phyloP scores from a whole-genome alignment of 1,140 invertebrate species.

The Papilio helenus region DNA sequence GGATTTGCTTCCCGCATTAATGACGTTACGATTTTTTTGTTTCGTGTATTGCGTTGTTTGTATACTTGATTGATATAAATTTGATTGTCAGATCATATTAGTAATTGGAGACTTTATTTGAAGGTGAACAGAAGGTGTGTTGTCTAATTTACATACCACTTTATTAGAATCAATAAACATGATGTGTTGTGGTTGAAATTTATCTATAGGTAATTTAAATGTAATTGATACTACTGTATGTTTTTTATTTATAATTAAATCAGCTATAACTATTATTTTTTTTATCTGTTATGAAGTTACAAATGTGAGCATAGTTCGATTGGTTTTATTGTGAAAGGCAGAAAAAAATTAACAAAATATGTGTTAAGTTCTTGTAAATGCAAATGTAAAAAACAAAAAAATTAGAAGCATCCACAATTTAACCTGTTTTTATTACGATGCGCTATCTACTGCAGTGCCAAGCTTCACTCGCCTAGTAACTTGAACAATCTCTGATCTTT shows the following conservation, averaged over 20 bases:
- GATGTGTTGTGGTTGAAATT: not conserved
- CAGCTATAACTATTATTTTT: not conserved
- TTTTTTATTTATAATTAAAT: not conserved
- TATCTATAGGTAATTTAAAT: not conserved
- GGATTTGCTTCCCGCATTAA: conserved; percentile 43
- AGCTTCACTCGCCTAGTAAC: not conserved
- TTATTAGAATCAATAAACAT: not conserved
- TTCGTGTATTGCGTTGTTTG: not conserved
- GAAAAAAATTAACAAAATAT: no score
- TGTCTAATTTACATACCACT: not conserved
- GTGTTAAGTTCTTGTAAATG: no score
- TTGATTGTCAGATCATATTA: conserved; percentile 23
- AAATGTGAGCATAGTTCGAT: no score
- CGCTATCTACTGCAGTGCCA: not conserved
- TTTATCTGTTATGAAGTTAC: not conserved
- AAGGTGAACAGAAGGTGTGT: not conserved
- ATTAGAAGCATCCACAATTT: no score
- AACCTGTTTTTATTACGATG: not conserved
- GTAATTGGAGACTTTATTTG: conserved; percentile 15
- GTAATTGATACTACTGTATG: not conserved
- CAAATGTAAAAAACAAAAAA: no score
- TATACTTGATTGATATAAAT: not conserved
- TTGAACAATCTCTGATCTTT: not conserved
- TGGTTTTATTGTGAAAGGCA: no score
- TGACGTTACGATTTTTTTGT: conserved; percentile 38